Evolutionary conservation across 2,113 vertebrate genomes (phyloP).

Genomic region (Gavia stellata): DNA sequence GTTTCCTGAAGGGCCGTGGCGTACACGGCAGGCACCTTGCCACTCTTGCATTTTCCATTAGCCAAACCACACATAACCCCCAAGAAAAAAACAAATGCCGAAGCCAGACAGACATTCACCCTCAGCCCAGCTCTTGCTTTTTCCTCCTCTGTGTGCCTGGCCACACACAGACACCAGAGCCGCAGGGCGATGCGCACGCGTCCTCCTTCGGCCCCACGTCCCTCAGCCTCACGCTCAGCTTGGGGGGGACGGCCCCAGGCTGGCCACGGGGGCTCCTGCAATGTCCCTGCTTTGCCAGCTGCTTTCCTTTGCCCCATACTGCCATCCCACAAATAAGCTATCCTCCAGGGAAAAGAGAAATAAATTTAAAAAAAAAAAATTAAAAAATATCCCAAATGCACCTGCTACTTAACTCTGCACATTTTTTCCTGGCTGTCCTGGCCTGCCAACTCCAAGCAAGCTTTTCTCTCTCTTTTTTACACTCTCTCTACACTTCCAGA

Average conservation of each 20-base stretch:
- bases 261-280: neutral
- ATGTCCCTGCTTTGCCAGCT: fast-evolving
- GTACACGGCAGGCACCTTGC: neutral
- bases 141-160: neutral
- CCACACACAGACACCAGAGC: neutral
- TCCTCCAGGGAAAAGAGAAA: neutral
- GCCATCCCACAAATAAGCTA: neutral
- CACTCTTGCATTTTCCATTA: neutral
- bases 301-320: neutral
- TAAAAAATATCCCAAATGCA: neutral
- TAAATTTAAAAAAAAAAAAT: neutral
- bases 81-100: neutral
- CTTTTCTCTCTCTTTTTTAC: slow-evolving; percentile 48
- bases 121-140: neutral
- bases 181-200: fast-evolving
- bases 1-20: fast-evolving
- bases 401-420: slow-evolving; percentile 14
- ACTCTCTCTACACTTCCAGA: slow-evolving; percentile 57
- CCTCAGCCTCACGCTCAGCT: fast-evolving
- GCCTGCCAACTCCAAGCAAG: slow-evolving; percentile 28
- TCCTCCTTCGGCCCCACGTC: neutral
- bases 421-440: slow-evolving; percentile 7
- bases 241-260: fast-evolving
- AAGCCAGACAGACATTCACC: neutral
- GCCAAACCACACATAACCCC: neutral